Evolutionary conservation across 2,888 invertebrate genomes (phyloP).

Genomic region (Brenthis hecate): DNA sequence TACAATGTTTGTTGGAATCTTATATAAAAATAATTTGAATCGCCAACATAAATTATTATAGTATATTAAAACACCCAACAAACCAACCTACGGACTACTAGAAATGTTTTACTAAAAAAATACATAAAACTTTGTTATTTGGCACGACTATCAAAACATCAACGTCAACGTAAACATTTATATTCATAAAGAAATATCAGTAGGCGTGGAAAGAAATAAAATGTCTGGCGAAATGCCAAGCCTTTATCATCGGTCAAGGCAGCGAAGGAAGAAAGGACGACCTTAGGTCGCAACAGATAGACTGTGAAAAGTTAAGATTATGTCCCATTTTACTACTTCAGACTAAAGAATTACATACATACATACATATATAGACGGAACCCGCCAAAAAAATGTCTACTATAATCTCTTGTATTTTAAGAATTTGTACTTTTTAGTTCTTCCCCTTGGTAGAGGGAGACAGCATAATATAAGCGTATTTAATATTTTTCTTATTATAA

Average conservation of each 20-base stretch:
- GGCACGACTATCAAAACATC: constrained; percentile 24
- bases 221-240: constrained; percentile 34
- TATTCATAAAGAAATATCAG: constrained; percentile 19
- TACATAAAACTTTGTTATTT: constrained; percentile 8
- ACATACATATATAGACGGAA: too few species aligned
- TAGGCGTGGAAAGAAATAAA: constrained; percentile 27
- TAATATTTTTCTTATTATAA: too few species aligned
- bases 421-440: too few species aligned
- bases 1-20: not conserved
- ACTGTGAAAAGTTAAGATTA: not conserved
- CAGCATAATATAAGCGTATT: too few species aligned
- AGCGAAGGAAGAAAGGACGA: constrained; percentile 16
- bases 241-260: constrained; percentile 36
- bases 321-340: not conserved
- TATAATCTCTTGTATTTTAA: too few species aligned
- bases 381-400: too few species aligned
- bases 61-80: too few species aligned
- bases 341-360: too few species aligned
- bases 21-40: too few species aligned
- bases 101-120: not conserved
- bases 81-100: not conserved
- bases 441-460: too few species aligned
- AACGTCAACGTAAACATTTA: constrained; percentile 23
- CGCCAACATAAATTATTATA: too few species aligned
- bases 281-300: not conserved